Evolutionary conservation across 2,113 vertebrate genomes (phyloP), one percentile per base, ranked within the genome.

Genomic region (Dryoscopus gambensis): DNA sequence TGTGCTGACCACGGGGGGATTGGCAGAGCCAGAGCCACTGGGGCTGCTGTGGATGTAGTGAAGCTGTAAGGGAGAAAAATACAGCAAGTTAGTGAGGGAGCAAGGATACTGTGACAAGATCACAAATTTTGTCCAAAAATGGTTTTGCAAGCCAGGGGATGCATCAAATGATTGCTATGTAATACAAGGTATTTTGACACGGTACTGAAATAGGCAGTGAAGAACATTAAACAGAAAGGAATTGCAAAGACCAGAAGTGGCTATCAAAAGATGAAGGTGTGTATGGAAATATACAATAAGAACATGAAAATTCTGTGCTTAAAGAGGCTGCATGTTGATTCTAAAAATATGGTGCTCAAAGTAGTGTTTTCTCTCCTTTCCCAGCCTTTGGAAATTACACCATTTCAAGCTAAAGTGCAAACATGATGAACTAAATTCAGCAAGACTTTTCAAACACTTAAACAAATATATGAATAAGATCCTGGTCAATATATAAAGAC

Each of bases 41-140:
- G 99, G 99, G 3, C 98, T 97, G 28, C 99, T 99, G 86, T 99
- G 99, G 76, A 99, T 97, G 88, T 99, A 99, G 97, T 99, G 99
- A 30, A 99, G 99, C 99, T 99, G 90, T 6, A 67, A 84, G 77
- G 90, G 59, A 93, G 60, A 56, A 84, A 75, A 46, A 47, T 5
- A 71, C 0, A 2, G 7, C 6, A 56, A 33, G 20, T 71, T 15
- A 63, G 3, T 17, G 30, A 60, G 13, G 56, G 76, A 31, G 47
- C 28, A 60, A 11, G 23, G 35, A 23, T 44, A 37, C 21, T 0
- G 0, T 3, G 22, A 47, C 44, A 71, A 65, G 30, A 39, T 63
- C 39, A 40, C 22, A 39, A 50, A 68, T 17, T 23, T 0, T n/a
- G 25, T 50, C 11, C 44, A 44, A 18, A 59, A 44, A 59, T 18